Conservation (phyloP, 2,888 invertebrate genomes). For the Gandaritis pyraliata region DNA sequence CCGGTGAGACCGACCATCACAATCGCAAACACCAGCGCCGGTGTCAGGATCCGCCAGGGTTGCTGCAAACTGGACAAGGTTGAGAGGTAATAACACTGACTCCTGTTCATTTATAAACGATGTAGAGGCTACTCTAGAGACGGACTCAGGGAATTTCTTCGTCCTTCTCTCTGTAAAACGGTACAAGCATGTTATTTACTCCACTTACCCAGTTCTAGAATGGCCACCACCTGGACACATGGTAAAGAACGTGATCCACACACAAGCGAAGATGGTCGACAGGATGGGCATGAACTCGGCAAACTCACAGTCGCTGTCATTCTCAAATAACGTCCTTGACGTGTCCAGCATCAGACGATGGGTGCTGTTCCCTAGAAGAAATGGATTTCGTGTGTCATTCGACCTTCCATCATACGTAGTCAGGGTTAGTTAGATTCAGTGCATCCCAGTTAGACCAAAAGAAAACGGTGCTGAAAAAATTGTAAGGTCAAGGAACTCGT, state of each 20-base stretch:
- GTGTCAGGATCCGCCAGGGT: slow-evolving; percentile 74
- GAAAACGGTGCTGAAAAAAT: too few species aligned
- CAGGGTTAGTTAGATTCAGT: too few species aligned
- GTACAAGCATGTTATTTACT: too few species aligned
- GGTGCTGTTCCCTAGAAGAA: slow-evolving; percentile 60
- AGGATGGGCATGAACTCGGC: slow-evolving; percentile 76
- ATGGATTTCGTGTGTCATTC: neutral
- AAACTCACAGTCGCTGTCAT: slow-evolving; percentile 64
- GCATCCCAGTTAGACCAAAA: too few species aligned
- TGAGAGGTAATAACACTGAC: neutral
- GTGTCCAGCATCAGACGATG: slow-evolving; percentile 64
- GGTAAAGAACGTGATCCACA: slow-evolving; percentile 73
- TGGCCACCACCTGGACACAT: slow-evolving; percentile 76
- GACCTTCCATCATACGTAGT: too few species aligned
- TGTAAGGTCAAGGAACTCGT: too few species aligned
- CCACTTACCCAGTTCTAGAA: slow-evolving; percentile 64
- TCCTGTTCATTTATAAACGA: too few species aligned
- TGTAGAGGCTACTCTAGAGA: too few species aligned
- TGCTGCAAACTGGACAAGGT: slow-evolving; percentile 58
- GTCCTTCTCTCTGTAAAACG: too few species aligned
- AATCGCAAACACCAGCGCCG: slow-evolving; percentile 69
- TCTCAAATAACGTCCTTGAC: slow-evolving; percentile 62
- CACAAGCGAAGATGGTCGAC: slow-evolving; percentile 67
- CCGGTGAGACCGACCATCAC: slow-evolving; percentile 74
- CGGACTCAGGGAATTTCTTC: too few species aligned